Percentiles rank a stretch among this genome's conserved stretches.
These are phyloP conservation scores for Ophiodon elongatus DNA, from an alignment of 2,113 vertebrate genomes.

Conservation along the genomic window DNA sequence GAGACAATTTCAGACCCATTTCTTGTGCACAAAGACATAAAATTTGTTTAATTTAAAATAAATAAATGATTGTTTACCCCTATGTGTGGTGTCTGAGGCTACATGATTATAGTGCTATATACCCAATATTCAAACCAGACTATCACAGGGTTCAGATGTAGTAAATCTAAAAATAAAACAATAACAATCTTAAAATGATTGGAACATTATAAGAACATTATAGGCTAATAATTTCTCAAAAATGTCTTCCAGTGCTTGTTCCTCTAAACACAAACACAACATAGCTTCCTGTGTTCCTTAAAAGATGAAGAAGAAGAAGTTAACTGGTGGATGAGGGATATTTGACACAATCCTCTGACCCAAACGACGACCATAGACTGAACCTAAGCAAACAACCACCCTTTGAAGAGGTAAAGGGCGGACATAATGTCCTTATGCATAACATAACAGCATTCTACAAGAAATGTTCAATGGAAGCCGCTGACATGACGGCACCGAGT, in stretches of 20 bases:
- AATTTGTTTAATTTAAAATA: not conserved
- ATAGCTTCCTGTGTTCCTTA: not conserved
- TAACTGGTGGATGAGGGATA: not conserved
- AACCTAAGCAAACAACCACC: too few species aligned
- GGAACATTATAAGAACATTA: not conserved
- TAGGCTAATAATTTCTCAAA: not conserved
- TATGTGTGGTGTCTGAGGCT: not conserved
- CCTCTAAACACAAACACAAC: not conserved
- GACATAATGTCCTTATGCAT: too few species aligned
- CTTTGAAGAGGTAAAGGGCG: too few species aligned
- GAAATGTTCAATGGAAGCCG: too few species aligned
- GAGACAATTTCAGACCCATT: not conserved
- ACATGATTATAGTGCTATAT: not conserved
- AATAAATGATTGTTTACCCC: not conserved
- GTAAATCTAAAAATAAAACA: not conserved
- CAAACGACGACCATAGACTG: too few species aligned
- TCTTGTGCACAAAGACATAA: not conserved
- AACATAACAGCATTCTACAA: too few species aligned
- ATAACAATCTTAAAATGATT: not conserved
- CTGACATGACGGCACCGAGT: too few species aligned
- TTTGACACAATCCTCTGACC: too few species aligned
- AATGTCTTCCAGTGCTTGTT: not conserved
- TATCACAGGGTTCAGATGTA: not conserved
- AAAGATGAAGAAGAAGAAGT: not conserved
- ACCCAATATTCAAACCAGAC: not conserved